These are phyloP conservation scores for Heptranchias perlo DNA, from an alignment of 2,113 vertebrate species.

Conservation along the genomic window DNA sequence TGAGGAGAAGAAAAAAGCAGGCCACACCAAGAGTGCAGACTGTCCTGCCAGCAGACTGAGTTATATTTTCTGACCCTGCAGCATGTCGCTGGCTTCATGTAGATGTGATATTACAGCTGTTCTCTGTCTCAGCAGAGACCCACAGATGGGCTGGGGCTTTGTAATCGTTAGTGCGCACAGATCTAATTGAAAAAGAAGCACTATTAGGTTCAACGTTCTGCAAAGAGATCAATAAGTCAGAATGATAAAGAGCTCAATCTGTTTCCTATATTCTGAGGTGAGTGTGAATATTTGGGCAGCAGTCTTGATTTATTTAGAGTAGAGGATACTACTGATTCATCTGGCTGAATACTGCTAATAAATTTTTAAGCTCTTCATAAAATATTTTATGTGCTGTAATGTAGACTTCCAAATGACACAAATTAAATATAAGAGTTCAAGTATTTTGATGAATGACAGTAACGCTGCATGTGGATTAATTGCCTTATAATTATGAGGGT, in stretches of 20 bases:
- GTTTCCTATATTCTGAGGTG: not conserved
- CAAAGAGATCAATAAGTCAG: constrained; percentile 20
- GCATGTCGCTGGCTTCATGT: not conserved
- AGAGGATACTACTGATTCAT: not conserved
- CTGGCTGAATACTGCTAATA: not conserved
- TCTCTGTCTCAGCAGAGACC: not conserved
- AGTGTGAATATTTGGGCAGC: not conserved
- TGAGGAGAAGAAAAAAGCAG: not conserved
- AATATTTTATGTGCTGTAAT: not conserved
- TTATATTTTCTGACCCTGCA: not conserved
- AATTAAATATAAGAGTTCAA: not conserved
- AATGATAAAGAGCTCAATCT: not conserved
- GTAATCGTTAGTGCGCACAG: not conserved
- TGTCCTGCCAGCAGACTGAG: not conserved
- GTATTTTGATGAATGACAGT: not conserved
- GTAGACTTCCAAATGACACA: not conserved
- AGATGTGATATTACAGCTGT: constrained; percentile 11
- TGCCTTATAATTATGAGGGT: not conserved
- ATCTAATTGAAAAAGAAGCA: constrained; percentile 26
- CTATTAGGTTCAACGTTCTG: not conserved
- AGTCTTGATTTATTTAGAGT: not conserved
- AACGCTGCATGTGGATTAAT: not conserved
- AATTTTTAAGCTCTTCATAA: not conserved
- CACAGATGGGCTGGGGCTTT: not conserved
- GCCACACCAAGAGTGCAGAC: no score